Base-by-base conservation (phyloP, 2,113 vertebrate genomes). In the Lepisosteus osseus region DNA sequence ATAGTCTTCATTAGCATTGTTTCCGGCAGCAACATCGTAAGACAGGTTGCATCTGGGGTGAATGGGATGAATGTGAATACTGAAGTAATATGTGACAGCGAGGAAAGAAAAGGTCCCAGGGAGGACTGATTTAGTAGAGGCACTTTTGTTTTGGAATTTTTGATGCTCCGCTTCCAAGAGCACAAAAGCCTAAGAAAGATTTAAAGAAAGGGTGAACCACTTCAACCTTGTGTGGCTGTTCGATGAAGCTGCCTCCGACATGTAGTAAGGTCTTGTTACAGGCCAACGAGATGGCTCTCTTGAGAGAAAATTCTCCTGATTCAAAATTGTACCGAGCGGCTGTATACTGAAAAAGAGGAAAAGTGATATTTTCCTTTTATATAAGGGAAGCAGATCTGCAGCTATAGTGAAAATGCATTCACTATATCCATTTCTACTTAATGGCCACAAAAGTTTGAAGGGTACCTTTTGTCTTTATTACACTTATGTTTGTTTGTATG, bases 1-100 rank as follows among this genome's bases (percentile, higher is more conserved):
- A 88, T 84, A 83, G 86, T 29, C 86, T 89, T 80, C 90, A 93
- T 68, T 77, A 86, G 95, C 94, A 94, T 94, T 97, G 95, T 95
- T 77, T 92, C 89, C 91, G 90, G 91, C 87, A 73, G 80, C 65
- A 88, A 86, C 73, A 86, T 90, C 89, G 89, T 82, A 79, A 76
- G 78, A 85, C 85, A 90, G 86, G 89, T 94, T 87, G 85, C 67
- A 87, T 85, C 86, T 91, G 91, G 88, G 90, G 89, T 91, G 91
- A 92, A 93, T 91, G 84, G 89, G 87, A 92, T 87, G 92, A 92
- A 92, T 90, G 90, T 93, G 89, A 93, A 88, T 88, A 83, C 85
- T 87, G 84, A 86, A 84, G 82, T 87, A 88, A 87, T 87, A 84
- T 79, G 88, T 92, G 90, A 92, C 86, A 81, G 84, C 88, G 29